Evolutionary conservation across 2,797 vertebrate species (phyloP), one percentile per base, ranked within the genome.

Genomic region (Coendou prehensilis): DNA sequence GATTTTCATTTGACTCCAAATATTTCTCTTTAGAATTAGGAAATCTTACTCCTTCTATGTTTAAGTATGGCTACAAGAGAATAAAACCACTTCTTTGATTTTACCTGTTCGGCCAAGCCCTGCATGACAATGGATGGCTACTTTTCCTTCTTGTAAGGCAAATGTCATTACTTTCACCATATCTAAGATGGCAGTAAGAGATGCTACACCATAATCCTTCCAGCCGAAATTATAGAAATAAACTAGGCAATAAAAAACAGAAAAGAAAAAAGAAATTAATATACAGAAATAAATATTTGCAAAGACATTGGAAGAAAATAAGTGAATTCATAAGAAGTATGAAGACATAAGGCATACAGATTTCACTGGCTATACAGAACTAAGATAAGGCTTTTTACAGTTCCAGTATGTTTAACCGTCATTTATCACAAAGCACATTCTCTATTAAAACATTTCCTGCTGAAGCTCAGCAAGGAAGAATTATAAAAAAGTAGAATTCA

Each of bases 101-200:
- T n/a, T 97, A 99, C 99, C 99, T 99, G 99, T 99, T 97, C 99
- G 99, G 89, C 99, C 99, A 0, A 99, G 99, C 33, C 99, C 99
- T 0, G 99, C 99, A 0, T 99, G 99, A 97, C 99, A 99, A 97
- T 99, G 99, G 96, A 99, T 98, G 45, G 99, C 99, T 88, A 99
- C 99, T 98, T 99, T 99, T 57, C 99, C 99, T 97, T 99, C 99
- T 97, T 99, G 99, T 96, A 99, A 98, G 71, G 99, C 99, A 87
- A 99, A 99, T 8, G 99, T 99, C 99, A 99, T 99, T 93, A 99
- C 99, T 97, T 99, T 99, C 37, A 99, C 99, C 99, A 99, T 99
- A 97, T 99, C 99, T 3, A 99, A 99, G 97, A 99, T 99, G 41
- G 99, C 99, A 1, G 99, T 99, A 88, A 99, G 99, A 91, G 99